Evolutionary conservation across 2,888 invertebrate genomes (phyloP), one percentile per base, ranked within the genome.

Genomic region (Drosophila ochracea): DNA sequence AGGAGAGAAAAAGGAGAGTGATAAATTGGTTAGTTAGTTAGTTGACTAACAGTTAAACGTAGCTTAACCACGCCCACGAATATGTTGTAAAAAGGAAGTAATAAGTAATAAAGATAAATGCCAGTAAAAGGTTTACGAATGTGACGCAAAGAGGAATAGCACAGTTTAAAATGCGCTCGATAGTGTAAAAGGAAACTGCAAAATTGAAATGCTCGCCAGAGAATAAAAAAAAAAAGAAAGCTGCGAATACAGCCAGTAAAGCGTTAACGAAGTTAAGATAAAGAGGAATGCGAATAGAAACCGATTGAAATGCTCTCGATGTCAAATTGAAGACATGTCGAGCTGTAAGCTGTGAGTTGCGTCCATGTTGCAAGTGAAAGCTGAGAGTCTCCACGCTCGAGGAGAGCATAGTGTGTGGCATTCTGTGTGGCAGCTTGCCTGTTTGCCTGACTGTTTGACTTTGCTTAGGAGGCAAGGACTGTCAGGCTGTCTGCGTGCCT

Each of bases 401-500:
- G 9, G 28, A 74, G 69, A 21, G 70, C 64, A 78, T 63, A 43
- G 13, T 47, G n/a, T 37, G 25, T 49, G 39, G 58, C 31, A 52
- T n/a, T 43, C 62, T 43, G 62, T 31, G 31, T 54, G 31, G 19
- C 25, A 28, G 37, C 60, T 50, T 7, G 67, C 35, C 62, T 66
- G 67, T 19, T 43, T 68, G 67, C 30, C 28, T 3, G 39, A n/a
- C 58, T 62, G 63, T 47, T 66, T 71, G 54, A 31, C 39, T 41
- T 39, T 60, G 60, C 60, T 63, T 58, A 72, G 75, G 57, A 55
- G 53, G 25, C 50, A 28, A 33, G 53, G 62, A 55, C 67, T 55
- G 69, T 54, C 55, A 55, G 64, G 60, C 59, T 68, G 69, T 62
- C 55, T 71, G 84, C 64, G 58, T 76, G 74, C 59, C 77, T 71